These are phyloP conservation scores for Triops longicaudatus DNA, from an alignment of 1,140 invertebrate genomes.

Conservation along the genomic window DNA sequence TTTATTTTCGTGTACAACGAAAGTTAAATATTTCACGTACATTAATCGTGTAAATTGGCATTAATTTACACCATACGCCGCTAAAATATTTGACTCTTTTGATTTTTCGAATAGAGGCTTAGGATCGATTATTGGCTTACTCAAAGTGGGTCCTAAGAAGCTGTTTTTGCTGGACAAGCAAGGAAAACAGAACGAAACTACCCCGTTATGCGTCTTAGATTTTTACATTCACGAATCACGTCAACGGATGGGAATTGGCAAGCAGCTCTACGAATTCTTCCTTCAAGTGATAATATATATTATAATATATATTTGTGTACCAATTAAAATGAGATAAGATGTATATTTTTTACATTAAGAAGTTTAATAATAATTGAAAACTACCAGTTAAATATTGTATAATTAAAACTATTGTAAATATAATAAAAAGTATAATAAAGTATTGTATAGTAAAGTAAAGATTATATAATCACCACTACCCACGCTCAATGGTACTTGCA, in stretches of 20 bases:
- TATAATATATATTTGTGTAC: no score
- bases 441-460: no score
- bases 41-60: no score
- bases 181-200: slow-evolving; percentile 57
- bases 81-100: not conserved
- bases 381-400: no score
- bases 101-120: slow-evolving; percentile 42
- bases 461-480: no score
- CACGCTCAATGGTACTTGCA: no score
- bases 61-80: not conserved
- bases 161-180: slow-evolving; percentile 69
- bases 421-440: no score
- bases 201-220: slow-evolving; percentile 71
- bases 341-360: no score
- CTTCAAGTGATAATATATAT: slow-evolving; percentile 18
- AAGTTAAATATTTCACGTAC: not conserved
- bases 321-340: no score
- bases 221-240: slow-evolving; percentile 74
- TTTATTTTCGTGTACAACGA: not conserved
- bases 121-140: slow-evolving; percentile 61
- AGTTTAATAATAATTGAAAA: no score
- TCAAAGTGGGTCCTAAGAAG: slow-evolving; percentile 76
- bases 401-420: no score
- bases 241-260: slow-evolving; percentile 48
- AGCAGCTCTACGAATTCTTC: slow-evolving; percentile 26